Evolutionary conservation across 2,888 invertebrate genomes (phyloP).

Genomic region (Lepidocyrtoides sp.): DNA sequence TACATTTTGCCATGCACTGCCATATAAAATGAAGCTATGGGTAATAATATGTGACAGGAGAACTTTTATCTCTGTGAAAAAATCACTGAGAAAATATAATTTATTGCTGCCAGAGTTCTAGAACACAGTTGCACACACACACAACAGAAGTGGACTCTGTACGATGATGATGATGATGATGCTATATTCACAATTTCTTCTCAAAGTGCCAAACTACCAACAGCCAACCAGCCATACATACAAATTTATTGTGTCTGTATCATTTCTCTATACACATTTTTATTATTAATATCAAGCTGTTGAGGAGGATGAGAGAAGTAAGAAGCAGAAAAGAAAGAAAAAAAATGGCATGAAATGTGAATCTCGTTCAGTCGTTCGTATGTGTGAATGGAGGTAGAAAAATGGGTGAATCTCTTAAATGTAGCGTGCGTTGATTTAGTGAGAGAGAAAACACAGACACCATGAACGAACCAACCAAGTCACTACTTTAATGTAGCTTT

Average conservation of each 20-base stretch:
- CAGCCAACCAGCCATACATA: constrained; percentile 19
- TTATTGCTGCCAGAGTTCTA: constrained; percentile 40
- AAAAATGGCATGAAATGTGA: constrained; percentile 69
- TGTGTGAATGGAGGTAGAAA: constrained; percentile 76
- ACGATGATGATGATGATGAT: too few relatives aligned
- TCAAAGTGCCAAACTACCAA: constrained; percentile 37
- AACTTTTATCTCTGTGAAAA: constrained; percentile 54
- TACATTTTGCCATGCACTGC: constrained; percentile 60
- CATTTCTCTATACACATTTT: constrained; percentile 41
- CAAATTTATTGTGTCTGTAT: constrained; percentile 55
- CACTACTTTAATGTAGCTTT: constrained; percentile 78
- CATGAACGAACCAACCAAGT: constrained; percentile 63
- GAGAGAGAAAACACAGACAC: constrained; percentile 61
- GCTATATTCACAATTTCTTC: constrained; percentile 12
- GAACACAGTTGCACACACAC: constrained; percentile 29
- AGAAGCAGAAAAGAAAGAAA: constrained; percentile 20
- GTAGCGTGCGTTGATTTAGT: constrained; percentile 80
- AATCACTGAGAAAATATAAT: constrained; percentile 68
- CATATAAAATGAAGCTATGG: constrained; percentile 37
- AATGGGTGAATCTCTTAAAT: constrained; percentile 77
- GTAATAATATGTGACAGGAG: constrained; percentile 63
- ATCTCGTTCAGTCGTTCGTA: constrained; percentile 60
- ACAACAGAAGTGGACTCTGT: constrained; percentile 23
- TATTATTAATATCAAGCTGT: constrained; percentile 71
- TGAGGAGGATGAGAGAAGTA: constrained; percentile 32